phyloP scores from a whole-genome alignment of 2,797 vertebrate genomes.

The Molossus alvarezi region DNA sequence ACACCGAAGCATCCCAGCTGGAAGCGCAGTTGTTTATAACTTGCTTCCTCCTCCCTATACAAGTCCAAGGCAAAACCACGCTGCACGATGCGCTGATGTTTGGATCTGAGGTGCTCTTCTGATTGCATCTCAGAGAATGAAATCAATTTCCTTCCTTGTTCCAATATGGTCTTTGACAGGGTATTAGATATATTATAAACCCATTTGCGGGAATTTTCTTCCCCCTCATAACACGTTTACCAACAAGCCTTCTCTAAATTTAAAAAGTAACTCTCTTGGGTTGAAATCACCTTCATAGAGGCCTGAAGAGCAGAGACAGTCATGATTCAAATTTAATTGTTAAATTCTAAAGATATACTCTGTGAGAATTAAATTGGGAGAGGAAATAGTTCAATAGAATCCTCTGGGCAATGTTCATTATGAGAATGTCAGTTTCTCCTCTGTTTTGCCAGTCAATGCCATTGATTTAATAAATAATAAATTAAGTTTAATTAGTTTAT shows the following conservation, averaged over 20 bases:
- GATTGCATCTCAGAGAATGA: neutral
- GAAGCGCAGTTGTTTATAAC: neutral
- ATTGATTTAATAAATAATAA: slow-evolving; percentile 51
- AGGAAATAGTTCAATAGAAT: slow-evolving; percentile 61
- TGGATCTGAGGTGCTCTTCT: neutral
- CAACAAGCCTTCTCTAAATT: slow-evolving; percentile 54
- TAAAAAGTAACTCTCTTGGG: slow-evolving; percentile 67
- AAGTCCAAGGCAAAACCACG: neutral
- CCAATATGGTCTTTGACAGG: slow-evolving; percentile 39
- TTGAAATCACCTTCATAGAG: slow-evolving; percentile 57
- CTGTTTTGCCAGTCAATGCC: slow-evolving; percentile 1
- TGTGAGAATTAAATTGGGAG: slow-evolving; percentile 66
- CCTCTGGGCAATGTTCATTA: slow-evolving; percentile 52
- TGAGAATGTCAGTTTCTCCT: slow-evolving; percentile 18
- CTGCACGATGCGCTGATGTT: neutral
- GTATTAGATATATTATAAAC: slow-evolving; percentile 45
- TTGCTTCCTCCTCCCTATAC: too few relatives aligned
- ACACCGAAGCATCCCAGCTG: neutral
- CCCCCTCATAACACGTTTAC: slow-evolving; percentile 33
- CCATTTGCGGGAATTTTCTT: neutral
- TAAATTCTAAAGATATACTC: slow-evolving; percentile 65
- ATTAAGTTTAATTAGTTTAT: slow-evolving; percentile 69
- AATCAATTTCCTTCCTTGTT: neutral
- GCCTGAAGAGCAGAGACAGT: slow-evolving; percentile 38
- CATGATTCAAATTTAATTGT: slow-evolving; percentile 70